Base-by-base conservation (phyloP, 2,888 invertebrate species). In the Lepetodrilus schrolli region DNA sequence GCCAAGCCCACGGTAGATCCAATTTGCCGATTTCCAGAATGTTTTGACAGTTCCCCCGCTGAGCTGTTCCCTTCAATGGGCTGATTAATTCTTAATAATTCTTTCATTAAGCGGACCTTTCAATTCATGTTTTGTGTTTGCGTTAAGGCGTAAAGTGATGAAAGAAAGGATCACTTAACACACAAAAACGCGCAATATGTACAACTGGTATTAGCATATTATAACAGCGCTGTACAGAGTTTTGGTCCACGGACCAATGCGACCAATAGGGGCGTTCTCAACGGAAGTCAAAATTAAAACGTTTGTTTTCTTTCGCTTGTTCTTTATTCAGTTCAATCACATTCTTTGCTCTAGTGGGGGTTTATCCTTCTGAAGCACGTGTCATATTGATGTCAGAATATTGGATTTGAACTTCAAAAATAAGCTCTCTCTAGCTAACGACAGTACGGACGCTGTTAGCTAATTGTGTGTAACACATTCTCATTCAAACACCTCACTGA, bases 61-160 rank as follows among this genome's bases (percentile, higher is more conserved):
- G 38, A 21, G 43, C 21, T 17, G 23, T 43, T 13, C 20, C 43
- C 21, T 68, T 68, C 68, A 68, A 68, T 43, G 68, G 47, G 23
- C 47, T 43, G 68, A 68, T 68, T 68, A 43, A 23, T 34, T 47
- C 58, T 38, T 47, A 10, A 38, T 68, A 68, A 68, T 23, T 43
- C 68, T 47, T 68, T 68, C 68, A 68, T 68, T 68, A 68, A 43
- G 68, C 68, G 47, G 17, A 8, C 38, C 47, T 21, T 68, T 68
- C 43, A 43, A 23, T 47, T 20, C 26, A 23, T 68, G 68, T 68
- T 68, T 68, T 26, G 30, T 68, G 68, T 68, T 68, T 68, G 34
- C 34, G 30, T 58, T 26, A 58, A n/a, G 58, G 58, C 58, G 58
- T 58, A 58, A 58, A 34, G 23, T 58, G 58, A 23, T 58, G 58